Base-by-base conservation (phyloP, 2,797 vertebrate species). In the Petrocephalus schoutedeni region DNA sequence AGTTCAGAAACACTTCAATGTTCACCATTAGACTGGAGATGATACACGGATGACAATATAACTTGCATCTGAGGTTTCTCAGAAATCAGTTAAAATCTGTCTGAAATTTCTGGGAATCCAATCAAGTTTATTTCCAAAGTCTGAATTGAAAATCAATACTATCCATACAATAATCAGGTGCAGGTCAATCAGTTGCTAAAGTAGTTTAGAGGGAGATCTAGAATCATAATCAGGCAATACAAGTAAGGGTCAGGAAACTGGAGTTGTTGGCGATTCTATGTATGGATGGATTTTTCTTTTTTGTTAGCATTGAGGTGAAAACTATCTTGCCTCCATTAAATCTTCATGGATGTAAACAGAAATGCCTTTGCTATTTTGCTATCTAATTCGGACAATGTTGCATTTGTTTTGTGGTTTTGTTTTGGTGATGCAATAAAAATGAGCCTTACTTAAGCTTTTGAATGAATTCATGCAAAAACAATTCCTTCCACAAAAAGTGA, bases 381-480 rank as follows among this genome's bases (percentile, higher is more conserved):
- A 77, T 45, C 71, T 45, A 16, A 77, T 36, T 77, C 14, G 16
- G 4, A 7, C 36, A 32, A 41, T 77, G 71, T 77, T 8, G 71
- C 16, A 77, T 77, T 45, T 6, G 32, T 77, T 77, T 45, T 77
- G 36, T 41, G 12, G 71, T 41, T 77, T 41, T 41, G 36, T 77
- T 77, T 77, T 45, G 19, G 19, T 84, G 80, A 14, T 84, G 12
- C 49, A 84, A 84, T 86, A 23, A 58, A 32, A 23, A 6, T 59
- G n/a, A 32, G 45, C 71, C 36, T 77, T 77, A 77, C 71, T 58
- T 84, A 85, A 14, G 64, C 64, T 32, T 14, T 32, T 7, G 61
- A 23, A 36, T 85, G 58, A 36, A 88, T 88, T 88, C 53, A 86
- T 88, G 85, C 21, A 85, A 88, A 85, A 36, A 49, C 54, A 12